Percentiles rank a stretch among this genome's conserved stretches.
phyloP scores from a whole-genome alignment of 2,888 invertebrate genomes.

The Ophion slaviceki region DNA sequence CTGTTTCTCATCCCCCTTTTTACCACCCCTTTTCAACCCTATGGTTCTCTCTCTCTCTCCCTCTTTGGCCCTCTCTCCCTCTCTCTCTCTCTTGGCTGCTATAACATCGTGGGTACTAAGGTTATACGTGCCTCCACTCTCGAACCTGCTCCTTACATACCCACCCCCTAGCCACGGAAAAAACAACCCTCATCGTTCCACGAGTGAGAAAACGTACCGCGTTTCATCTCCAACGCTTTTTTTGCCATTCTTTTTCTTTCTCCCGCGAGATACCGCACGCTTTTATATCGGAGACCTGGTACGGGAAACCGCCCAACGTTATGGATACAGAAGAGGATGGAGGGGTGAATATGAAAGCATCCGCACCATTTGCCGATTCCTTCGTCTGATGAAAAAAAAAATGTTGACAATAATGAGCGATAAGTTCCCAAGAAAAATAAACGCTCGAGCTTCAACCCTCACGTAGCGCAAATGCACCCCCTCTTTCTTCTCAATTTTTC shows the following conservation, averaged over 20 bases:
- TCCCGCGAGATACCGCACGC: slow-evolving; percentile 48
- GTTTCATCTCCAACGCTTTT: slow-evolving; percentile 38
- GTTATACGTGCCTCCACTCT: slow-evolving; percentile 59
- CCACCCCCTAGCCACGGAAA: slow-evolving; percentile 13
- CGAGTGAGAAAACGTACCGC: slow-evolving; percentile 38
- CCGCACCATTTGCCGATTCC: background rate
- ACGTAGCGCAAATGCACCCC: background rate
- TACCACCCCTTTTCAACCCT: slow-evolving; percentile 24
- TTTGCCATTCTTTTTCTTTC: slow-evolving; percentile 9
- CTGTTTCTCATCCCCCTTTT: slow-evolving; percentile 49
- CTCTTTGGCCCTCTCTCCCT: slow-evolving; percentile 29
- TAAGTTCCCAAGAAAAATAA: background rate
- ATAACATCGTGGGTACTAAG: slow-evolving; percentile 51
- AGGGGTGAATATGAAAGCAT: background rate
- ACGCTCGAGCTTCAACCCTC: background rate
- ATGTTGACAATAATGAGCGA: background rate
- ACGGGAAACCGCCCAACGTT: slow-evolving; percentile 3
- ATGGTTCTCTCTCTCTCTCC: slow-evolving; percentile 30
- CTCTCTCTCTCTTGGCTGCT: slow-evolving; percentile 25
- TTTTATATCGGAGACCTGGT: slow-evolving; percentile 53
- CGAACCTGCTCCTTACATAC: slow-evolving; percentile 45
- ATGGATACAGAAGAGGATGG: slow-evolving; percentile 1
- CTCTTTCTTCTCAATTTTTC: slow-evolving; percentile 20
- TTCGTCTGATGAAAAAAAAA: background rate
- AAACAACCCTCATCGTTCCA: slow-evolving; percentile 53